phyloP scores from a whole-genome alignment of 2,113 vertebrate genomes.

The Arenaria interpres region DNA sequence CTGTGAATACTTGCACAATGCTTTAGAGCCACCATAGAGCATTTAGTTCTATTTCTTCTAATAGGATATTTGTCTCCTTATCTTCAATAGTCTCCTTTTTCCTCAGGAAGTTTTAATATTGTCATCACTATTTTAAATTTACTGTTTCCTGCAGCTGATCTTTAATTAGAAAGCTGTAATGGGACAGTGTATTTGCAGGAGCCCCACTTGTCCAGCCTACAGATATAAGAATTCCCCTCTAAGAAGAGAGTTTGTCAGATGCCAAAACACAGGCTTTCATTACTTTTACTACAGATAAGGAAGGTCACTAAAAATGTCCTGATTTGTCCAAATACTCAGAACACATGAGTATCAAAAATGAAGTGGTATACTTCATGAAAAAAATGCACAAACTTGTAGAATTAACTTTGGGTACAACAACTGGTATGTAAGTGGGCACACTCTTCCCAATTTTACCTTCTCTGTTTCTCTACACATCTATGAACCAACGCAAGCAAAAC shows the following conservation, averaged over 20 bases:
- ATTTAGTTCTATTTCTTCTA: constrained; percentile 12
- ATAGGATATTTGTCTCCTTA: constrained; percentile 37
- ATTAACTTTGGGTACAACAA: background rate
- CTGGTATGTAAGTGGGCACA: background rate
- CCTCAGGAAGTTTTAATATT: constrained; percentile 12
- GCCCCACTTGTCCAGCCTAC: background rate
- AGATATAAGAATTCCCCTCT: background rate
- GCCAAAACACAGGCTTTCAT: background rate
- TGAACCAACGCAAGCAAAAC: background rate
- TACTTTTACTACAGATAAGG: background rate
- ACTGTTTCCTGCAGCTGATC: constrained; percentile 54
- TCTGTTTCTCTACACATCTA: background rate
- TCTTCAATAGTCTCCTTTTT: background rate
- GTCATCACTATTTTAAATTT: constrained; percentile 35
- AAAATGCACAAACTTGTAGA: background rate
- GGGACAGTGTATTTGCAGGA: background rate
- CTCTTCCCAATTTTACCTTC: background rate
- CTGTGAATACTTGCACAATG: constrained; percentile 50
- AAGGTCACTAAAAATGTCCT: background rate
- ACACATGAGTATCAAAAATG: background rate
- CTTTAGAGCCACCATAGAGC: background rate
- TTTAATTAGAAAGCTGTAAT: constrained; percentile 39
- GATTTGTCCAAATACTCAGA: background rate
- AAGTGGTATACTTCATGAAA: background rate
- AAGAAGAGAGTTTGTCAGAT: background rate